Evolutionary conservation across 1,140 invertebrate species (phyloP), one percentile per base, ranked within the genome.

Genomic region (Aphaenogaster ashmeadi): DNA sequence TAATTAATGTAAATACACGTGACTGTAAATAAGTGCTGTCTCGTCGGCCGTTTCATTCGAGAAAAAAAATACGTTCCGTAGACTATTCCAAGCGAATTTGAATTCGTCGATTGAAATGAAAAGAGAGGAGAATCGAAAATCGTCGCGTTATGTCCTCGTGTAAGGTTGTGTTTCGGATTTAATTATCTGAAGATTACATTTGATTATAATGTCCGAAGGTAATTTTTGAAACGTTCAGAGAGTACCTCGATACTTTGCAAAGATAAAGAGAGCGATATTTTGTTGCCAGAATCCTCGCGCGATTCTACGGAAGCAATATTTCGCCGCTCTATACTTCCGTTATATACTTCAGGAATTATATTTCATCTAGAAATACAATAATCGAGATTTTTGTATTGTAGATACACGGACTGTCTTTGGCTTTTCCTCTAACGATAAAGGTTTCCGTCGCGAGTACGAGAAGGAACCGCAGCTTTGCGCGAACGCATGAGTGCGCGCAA

Each of bases 1-100:
- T 87, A 72, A 38, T 47, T 89, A 81, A 9, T 87, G 79, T 72
- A 89, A 84, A 87, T 87, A 87, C 13, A 27, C 58, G 47, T 52
- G 58, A 60, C 9, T 80, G 74, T 77, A 56, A 58, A 75, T 87
- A 90, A 72, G 64, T 58, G 44, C n/a, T 71, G 3, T 81, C 36
- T 85, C 33, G 18, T 56, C 27, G 11, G 3, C 18, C 18, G 5
- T 89, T 74, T 83, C 54, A 60, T 50, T 58, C 13, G 38, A 71
- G 8, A 56, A 67, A 38, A 33, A 54, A 58, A 33, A 67, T 27
- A 21, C n/a, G 11, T 77, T 62, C n/a, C 52, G 8, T 71, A 72
- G 38, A 71, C 5, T 44, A 33, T 5, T 6, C 38, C 18, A 54
- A n/a, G 7, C 41, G 47, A 52, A 60, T 58, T 8, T 15, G n/a